Conservation (phyloP, 2,797 vertebrate species). For the Sciurus vulgaris region DNA sequence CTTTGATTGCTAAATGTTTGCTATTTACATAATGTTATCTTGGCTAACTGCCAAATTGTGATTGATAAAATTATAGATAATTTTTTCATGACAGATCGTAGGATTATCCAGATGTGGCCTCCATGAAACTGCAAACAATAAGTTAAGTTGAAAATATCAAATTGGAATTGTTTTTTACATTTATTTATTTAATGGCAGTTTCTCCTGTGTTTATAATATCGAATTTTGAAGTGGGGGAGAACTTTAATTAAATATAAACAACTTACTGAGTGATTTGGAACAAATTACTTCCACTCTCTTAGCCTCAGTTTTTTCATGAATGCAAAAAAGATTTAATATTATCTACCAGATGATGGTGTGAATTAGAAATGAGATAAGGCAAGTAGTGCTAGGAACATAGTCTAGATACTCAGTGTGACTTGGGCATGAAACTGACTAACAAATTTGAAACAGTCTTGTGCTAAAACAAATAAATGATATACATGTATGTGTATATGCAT, state of each 20-base stretch:
- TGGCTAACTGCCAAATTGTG: conserved; percentile 63
- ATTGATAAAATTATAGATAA: conserved; percentile 68
- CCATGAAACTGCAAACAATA: conserved; percentile 55
- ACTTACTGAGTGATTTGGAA: not conserved
- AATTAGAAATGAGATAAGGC: not conserved
- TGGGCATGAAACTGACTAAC: not conserved
- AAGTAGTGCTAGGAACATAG: not conserved
- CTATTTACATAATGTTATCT: conserved; percentile 80
- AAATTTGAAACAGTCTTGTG: not conserved
- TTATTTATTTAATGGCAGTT: not conserved
- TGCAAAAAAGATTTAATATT: not conserved
- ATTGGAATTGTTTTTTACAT: not conserved
- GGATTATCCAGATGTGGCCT: conserved; percentile 56
- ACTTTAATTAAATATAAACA: conserved; percentile 12
- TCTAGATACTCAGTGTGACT: not conserved
- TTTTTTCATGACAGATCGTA: conserved; percentile 71
- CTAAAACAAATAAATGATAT: not conserved
- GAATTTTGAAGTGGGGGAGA: not conserved
- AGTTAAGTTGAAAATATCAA: conserved; percentile 50
- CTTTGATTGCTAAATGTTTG: conserved; percentile 82
- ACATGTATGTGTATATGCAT: not conserved
- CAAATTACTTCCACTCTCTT: not conserved
- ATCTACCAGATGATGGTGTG: not conserved
- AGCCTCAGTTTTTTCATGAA: not conserved
- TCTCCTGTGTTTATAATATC: conserved; percentile 1